Evolutionary conservation across 2,797 vertebrate genomes (phyloP).

Genomic region (Microhierax caerulescens): DNA sequence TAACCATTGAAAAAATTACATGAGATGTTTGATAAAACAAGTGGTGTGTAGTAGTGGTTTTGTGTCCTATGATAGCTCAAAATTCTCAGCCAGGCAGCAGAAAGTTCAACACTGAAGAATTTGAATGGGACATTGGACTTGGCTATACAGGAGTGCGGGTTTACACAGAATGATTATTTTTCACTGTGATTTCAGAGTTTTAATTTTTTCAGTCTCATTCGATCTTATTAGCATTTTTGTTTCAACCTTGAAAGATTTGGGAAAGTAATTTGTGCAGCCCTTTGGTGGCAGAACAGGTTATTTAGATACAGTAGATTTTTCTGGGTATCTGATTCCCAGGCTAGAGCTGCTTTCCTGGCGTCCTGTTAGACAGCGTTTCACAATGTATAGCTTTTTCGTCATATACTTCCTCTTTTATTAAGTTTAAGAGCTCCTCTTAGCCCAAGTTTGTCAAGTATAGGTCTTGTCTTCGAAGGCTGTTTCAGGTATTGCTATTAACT

Average conservation of each 20-base stretch:
- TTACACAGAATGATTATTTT: not conserved
- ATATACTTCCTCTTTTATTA: not conserved
- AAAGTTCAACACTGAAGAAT: not conserved
- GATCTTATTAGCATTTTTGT: not conserved
- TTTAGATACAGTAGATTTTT: not conserved
- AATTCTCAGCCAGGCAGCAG: not conserved
- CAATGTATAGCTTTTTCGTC: not conserved
- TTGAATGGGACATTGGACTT: not conserved
- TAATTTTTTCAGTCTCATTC: not conserved
- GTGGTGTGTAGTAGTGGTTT: not conserved
- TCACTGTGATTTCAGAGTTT: not conserved
- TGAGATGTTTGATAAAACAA: not conserved
- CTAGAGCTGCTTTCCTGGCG: not conserved
- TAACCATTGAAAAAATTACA: not conserved
- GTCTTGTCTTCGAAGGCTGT: not conserved
- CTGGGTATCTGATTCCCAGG: not conserved
- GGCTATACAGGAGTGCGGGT: not conserved
- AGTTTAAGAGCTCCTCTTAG: not conserved
- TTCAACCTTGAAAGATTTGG: not conserved
- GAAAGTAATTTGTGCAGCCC: not conserved
- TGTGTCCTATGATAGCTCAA: not conserved
- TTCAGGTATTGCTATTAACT: not conserved
- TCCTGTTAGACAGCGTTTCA: not conserved
- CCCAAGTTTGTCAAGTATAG: not conserved
- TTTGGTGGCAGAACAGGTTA: not conserved